Evolutionary conservation across 2,797 vertebrate genomes (phyloP).

Genomic region (Darevskia mixta): DNA sequence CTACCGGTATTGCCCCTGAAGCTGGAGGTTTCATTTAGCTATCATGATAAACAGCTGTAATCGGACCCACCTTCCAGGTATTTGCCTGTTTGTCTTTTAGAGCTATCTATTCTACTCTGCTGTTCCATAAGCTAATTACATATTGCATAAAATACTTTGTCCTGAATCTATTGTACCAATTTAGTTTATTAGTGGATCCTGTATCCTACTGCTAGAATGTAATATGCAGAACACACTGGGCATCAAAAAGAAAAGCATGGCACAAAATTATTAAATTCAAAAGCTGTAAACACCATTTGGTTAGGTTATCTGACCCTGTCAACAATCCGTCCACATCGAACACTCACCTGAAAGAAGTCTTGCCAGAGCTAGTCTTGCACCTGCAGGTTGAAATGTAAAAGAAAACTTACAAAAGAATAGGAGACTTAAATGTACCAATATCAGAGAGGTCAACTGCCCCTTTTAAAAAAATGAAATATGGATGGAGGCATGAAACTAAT

Average conservation of each 20-base stretch:
- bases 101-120: neutral
- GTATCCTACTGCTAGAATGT: neutral
- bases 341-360: conserved; percentile 87
- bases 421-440: conserved; percentile 42
- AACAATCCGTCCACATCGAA: neutral
- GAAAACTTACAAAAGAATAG: conserved; percentile 67
- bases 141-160: neutral
- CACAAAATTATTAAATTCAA: neutral
- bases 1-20: neutral
- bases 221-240: neutral
- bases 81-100: neutral
- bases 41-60: too few species aligned
- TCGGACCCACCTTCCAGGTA: too few species aligned
- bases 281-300: neutral
- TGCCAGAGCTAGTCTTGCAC: conserved; percentile 81
- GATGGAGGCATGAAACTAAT: neutral
- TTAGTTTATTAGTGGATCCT: neutral
- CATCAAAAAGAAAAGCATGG: neutral
- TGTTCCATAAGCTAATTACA: neutral
- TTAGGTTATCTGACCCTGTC: neutral
- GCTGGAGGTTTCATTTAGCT: neutral
- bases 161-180: neutral
- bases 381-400: conserved; percentile 77
- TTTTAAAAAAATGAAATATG: neutral
- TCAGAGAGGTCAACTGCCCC: neutral